These are phyloP conservation scores for Prionailurus viverrinus DNA, from an alignment of 2,113 vertebrate genomes.

Conservation along the genomic window DNA sequence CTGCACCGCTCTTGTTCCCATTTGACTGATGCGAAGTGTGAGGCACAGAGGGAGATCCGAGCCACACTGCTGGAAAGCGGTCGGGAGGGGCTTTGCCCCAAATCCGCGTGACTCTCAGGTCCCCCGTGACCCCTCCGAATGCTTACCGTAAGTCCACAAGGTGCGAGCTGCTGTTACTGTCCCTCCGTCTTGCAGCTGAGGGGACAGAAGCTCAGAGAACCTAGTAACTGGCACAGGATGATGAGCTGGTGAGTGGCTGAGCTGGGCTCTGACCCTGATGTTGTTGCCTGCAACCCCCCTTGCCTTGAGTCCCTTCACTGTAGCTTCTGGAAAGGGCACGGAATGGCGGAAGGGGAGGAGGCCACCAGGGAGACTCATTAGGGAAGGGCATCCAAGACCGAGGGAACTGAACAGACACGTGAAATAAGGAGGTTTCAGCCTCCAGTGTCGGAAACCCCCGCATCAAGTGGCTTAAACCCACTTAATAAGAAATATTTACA, in stretches of 20 bases:
- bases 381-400: neutral
- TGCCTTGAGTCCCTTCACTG: accelerated
- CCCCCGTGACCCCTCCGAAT: neutral
- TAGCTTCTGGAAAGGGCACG: accelerated
- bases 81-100: neutral
- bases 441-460: neutral
- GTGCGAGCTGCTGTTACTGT: accelerated
- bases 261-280: neutral
- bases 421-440: neutral
- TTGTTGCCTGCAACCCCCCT: neutral
- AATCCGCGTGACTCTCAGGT: neutral
- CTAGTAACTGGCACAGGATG: neutral
- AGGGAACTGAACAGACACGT: accelerated
- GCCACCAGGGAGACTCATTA: neutral
- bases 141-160: accelerated
- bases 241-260: neutral
- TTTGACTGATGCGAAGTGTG: neutral
- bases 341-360: neutral
- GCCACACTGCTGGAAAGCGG: neutral
- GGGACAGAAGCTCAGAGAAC: neutral
- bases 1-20: neutral
- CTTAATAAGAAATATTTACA: neutral
- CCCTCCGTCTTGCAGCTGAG: accelerated
- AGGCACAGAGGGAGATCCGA: neutral
- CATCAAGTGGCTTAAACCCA: neutral